These are phyloP conservation scores for Trematomus bernacchii DNA, from an alignment of 2,797 vertebrate genomes.

Conservation along the genomic window DNA sequence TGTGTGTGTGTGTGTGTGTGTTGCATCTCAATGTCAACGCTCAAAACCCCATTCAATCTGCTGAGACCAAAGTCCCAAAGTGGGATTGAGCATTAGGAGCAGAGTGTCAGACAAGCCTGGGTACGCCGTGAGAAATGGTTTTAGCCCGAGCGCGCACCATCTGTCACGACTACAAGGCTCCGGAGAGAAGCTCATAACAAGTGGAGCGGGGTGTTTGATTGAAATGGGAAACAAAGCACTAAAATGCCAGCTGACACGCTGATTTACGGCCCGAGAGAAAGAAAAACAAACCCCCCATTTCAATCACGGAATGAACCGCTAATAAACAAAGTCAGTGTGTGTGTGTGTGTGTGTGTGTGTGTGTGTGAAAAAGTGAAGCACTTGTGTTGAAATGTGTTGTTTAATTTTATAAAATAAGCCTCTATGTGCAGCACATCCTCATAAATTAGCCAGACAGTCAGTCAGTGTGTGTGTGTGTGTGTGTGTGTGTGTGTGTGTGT, in stretches of 20 bases:
- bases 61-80: conserved; percentile 44
- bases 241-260: conserved; percentile 84
- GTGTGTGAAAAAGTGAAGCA: neutral
- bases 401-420: too few relatives aligned
- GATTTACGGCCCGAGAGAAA: conserved; percentile 81
- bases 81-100: conserved; percentile 65
- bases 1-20: too few relatives aligned
- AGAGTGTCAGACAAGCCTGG: conserved; percentile 53
- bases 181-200: conserved; percentile 80
- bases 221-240: conserved; percentile 89
- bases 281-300: conserved; percentile 80
- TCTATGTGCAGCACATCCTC: too few relatives aligned
- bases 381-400: too few relatives aligned
- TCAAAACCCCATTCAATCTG: conserved; percentile 43
- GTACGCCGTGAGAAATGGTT: conserved; percentile 73
- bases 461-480: too few relatives aligned
- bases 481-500: too few relatives aligned
- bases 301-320: conserved; percentile 87
- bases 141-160: conserved; percentile 69
- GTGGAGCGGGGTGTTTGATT: conserved; percentile 83
- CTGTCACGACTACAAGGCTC: conserved; percentile 80
- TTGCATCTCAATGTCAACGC: conserved; percentile 41
- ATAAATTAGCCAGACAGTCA: too few relatives aligned
- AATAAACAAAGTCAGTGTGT: conserved; percentile 83
- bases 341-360: conserved; percentile 18